These are phyloP conservation scores for Phyllotis vaccarum DNA, from an alignment of 2,797 vertebrate species.

Conservation along the genomic window DNA sequence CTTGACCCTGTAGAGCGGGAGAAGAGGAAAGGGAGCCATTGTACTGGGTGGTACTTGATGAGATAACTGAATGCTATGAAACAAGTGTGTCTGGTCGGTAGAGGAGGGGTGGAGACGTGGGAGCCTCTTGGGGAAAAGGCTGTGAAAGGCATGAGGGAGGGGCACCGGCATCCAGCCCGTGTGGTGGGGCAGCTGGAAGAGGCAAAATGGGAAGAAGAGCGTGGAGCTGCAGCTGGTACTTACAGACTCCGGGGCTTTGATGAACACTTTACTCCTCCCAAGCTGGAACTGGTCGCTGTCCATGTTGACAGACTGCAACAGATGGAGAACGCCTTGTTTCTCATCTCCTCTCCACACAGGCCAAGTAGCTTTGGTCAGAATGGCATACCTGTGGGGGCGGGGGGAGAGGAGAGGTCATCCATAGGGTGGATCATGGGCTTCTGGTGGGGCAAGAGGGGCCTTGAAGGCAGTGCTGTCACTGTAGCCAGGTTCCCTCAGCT, in stretches of 20 bases:
- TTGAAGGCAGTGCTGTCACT: neutral
- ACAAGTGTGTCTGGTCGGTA: fast-evolving
- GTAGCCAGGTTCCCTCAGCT: too few species aligned
- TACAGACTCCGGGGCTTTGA: slow-evolving; percentile 99
- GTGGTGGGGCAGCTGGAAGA: too few species aligned
- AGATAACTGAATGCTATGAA: neutral
- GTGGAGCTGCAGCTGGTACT: neutral
- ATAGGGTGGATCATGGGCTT: neutral
- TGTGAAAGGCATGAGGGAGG: neutral
- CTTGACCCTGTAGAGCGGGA: neutral
- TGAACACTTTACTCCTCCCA: slow-evolving; percentile 95
- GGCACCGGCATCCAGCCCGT: neutral
- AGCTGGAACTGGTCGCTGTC: slow-evolving; percentile 98
- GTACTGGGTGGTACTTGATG: neutral
- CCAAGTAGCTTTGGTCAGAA: slow-evolving; percentile 98
- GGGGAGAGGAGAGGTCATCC: neutral
- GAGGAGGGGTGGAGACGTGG: neutral
- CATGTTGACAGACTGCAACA: slow-evolving; percentile 96
- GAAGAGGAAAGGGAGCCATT: neutral
- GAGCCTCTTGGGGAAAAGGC: neutral
- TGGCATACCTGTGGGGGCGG: slow-evolving; percentile 93
- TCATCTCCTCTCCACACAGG: slow-evolving; percentile 97
- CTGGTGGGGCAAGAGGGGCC: neutral
- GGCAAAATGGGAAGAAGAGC: fast-evolving
- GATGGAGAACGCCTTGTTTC: slow-evolving; percentile 96